Base-by-base conservation (phyloP, 1,140 invertebrate species). In the Phortica variegata region DNA sequence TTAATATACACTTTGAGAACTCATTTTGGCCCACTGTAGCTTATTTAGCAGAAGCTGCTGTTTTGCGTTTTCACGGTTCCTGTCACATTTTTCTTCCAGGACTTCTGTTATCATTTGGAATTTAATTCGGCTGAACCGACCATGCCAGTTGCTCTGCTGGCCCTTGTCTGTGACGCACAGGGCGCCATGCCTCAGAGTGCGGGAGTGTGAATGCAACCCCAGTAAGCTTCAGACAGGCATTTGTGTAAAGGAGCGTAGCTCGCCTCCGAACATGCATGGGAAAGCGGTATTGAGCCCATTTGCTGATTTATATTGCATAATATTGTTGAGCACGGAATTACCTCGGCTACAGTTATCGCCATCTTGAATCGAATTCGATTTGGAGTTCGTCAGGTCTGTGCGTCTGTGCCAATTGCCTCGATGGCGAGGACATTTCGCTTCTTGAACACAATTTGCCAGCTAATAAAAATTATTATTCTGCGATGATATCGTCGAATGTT, bases 271-370 rank as follows among this genome's bases (percentile, higher is more conserved):
- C 17, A 18, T 36, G 40, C 26, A 10, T 9, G 40, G 41, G 52
- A 43, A 51, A 33, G n/a, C 40, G 37, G 17, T 38, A 26, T 17
- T 57, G 48, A 59, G 55, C 52, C 59, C 59, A 66, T 68, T 68
- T 62, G 63, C 63, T 68, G 63, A 62, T 68, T 68, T 68, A 68
- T 68, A 68, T 68, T 58, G 60, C 63, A 68, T 54, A 66, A 66
- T 66, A 66, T 62, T 56, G 59, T 49, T 52, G 46, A 54, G 63
- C 56, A 47, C 29, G 47, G 62, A 68, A 62, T 68, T 55, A 56
- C 56, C 54, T 44, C 37, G 49, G 29, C 38, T 40, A 41, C 18
- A 21, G 50, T 43, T 62, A 54, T 52, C 43, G 57, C 51, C 54
- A 63, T 58, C 44, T 52, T 47, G 54, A 45, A 37, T 33, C 20